Percentiles rank a stretch among this genome's conserved stretches.
Evolutionary conservation across 2,113 vertebrate genomes (phyloP).

Genomic region (Acrocephalus kingi): DNA sequence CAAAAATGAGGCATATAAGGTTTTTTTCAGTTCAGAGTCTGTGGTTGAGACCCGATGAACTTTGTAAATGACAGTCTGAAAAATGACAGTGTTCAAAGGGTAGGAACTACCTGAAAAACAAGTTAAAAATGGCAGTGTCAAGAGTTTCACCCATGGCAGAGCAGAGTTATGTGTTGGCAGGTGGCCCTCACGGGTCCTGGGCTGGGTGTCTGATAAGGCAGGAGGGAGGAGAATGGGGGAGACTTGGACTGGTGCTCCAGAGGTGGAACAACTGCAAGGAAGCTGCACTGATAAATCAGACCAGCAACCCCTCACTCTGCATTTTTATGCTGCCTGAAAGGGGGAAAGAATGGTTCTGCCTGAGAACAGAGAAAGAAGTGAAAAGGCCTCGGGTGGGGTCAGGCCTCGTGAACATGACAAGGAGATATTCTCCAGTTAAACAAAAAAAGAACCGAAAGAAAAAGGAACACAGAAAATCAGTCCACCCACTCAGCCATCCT

Average conservation of each 20-base stretch:
- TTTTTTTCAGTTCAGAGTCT: background rate
- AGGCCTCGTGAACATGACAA: background rate
- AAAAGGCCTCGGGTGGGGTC: background rate
- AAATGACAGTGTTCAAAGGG: conserved; percentile 6
- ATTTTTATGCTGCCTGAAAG: background rate
- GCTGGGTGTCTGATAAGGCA: background rate
- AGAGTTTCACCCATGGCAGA: background rate
- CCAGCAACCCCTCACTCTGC: background rate
- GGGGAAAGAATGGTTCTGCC: background rate
- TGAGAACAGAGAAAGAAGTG: background rate
- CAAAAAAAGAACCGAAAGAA: background rate
- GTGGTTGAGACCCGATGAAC: background rate
- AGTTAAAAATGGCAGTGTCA: background rate
- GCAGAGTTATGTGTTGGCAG: background rate
- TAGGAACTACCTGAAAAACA: conserved; percentile 54
- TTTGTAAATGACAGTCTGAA: background rate
- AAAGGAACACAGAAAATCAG: conserved; percentile 11
- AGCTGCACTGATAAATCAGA: background rate
- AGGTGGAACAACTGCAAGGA: background rate
- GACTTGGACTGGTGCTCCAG: background rate
- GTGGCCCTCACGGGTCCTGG: background rate
- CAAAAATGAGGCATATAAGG: background rate
- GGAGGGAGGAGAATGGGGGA: background rate
- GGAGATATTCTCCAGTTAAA: background rate
- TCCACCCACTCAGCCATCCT: background rate